Percentiles rank a stretch among this genome's conserved stretches.
These are phyloP conservation scores for Heterodera schachtii DNA, from an alignment of 1,140 invertebrate species.

Conservation along the genomic window DNA sequence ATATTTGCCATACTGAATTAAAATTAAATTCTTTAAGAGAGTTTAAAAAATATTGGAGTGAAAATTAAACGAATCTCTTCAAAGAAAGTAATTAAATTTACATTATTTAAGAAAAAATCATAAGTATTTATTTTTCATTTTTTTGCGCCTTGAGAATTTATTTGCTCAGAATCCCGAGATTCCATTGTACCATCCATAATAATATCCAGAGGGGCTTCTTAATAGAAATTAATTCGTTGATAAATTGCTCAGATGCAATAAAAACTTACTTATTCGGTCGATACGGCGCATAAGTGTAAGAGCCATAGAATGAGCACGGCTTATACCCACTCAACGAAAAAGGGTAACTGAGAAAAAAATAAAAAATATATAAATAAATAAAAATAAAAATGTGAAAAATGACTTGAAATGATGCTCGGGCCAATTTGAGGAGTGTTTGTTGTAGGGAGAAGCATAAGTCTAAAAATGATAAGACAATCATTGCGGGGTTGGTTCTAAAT, in stretches of 20 bases:
- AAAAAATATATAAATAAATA: neutral
- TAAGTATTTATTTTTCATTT: neutral
- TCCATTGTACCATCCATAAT: conserved; percentile 31
- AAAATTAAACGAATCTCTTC: neutral
- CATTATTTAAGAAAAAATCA: too few relatives aligned
- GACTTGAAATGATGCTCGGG: conserved; percentile 32
- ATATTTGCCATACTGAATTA: neutral
- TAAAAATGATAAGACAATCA: neutral
- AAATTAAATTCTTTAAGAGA: conserved; percentile 9
- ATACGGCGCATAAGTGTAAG: conserved; percentile 28
- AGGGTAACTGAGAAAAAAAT: conserved; percentile 16
- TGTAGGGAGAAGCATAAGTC: conserved; percentile 19
- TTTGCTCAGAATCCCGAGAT: conserved; percentile 9
- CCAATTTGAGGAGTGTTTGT: conserved; percentile 28
- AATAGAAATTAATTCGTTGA: neutral
- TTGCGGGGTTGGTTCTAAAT: too few relatives aligned
- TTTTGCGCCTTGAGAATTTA: neutral
- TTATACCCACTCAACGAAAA: conserved; percentile 17
- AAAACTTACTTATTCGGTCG: conserved; percentile 17
- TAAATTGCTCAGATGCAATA: neutral
- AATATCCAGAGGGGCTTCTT: conserved; percentile 26
- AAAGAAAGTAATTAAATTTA: neutral
- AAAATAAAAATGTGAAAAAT: neutral
- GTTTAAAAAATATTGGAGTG: neutral
- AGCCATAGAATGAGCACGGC: conserved; percentile 24